Conservation (phyloP, 2,113 vertebrate genomes). For the Acanthochromis polyacanthus region DNA sequence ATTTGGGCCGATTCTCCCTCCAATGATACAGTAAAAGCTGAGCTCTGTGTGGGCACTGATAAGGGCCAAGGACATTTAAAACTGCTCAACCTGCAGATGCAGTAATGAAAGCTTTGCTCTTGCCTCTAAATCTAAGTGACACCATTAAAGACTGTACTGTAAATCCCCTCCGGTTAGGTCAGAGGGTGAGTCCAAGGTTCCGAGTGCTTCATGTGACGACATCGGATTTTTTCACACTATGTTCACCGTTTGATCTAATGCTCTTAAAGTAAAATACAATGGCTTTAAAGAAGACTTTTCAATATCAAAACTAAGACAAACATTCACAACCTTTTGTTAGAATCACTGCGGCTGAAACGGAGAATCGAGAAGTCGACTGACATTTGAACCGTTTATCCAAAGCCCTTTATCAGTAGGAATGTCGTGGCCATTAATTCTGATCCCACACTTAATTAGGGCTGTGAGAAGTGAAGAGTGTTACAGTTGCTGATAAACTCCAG, state of each 20-base stretch:
- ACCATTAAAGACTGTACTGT: constrained; percentile 50
- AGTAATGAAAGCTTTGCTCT: constrained; percentile 72
- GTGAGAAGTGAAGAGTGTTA: background rate
- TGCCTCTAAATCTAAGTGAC: constrained; percentile 70
- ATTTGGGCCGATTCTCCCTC: constrained; percentile 62
- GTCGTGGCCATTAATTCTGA: background rate
- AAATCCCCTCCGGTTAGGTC: constrained; percentile 56
- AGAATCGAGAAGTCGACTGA: background rate
- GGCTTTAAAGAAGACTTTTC: background rate
- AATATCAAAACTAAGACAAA: background rate
- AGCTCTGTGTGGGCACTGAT: constrained; percentile 76
- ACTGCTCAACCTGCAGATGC: constrained; percentile 80
- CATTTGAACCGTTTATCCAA: background rate
- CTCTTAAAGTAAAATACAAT: background rate
- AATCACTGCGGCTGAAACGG: background rate
- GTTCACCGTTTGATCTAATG: background rate
- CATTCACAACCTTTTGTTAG: background rate
- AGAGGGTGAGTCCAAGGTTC: constrained; percentile 35
- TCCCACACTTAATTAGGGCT: background rate
- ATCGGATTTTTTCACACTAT: background rate
- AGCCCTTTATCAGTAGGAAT: background rate
- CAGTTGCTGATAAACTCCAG: background rate
- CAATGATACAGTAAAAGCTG: constrained; percentile 66
- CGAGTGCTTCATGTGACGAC: constrained; percentile 7
- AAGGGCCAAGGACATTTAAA: constrained; percentile 83